phyloP scores from a whole-genome alignment of 2,888 invertebrate species.

The Hylaea fasciaria region DNA sequence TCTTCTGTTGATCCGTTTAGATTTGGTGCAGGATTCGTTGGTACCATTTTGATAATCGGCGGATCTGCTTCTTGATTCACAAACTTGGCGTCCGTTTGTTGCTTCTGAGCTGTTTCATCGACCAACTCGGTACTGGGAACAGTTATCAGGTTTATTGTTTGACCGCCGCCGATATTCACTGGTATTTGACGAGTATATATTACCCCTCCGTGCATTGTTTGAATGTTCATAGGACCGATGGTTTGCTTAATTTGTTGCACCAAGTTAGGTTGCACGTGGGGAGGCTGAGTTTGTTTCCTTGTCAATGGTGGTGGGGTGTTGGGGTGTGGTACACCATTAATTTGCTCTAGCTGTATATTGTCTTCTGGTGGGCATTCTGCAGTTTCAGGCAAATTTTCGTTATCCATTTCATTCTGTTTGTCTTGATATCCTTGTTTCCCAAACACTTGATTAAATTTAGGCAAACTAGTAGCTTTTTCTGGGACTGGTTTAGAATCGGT shows the following conservation, averaged over 20 bases:
- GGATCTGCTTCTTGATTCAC: slow-evolving; percentile 70
- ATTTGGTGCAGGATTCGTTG: slow-evolving; percentile 54
- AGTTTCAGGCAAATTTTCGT: slow-evolving; percentile 49
- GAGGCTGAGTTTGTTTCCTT: slow-evolving; percentile 64
- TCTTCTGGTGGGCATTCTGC: slow-evolving; percentile 64
- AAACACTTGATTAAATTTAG: slow-evolving; percentile 92
- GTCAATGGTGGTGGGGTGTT: slow-evolving; percentile 72
- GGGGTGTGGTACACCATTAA: slow-evolving; percentile 67
- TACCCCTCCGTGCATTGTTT: slow-evolving; percentile 87
- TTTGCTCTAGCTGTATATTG: slow-evolving; percentile 71
- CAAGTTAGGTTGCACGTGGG: slow-evolving; percentile 68
- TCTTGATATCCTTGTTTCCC: slow-evolving; percentile 88
- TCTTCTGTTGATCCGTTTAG: slow-evolving; percentile 61
- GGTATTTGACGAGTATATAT: slow-evolving; percentile 90
- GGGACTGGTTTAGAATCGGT: slow-evolving; percentile 63
- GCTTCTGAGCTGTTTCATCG: slow-evolving; percentile 74
- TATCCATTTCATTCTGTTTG: slow-evolving; percentile 62
- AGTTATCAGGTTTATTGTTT: slow-evolving; percentile 86
- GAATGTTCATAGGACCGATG: slow-evolving; percentile 83
- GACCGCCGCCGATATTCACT: slow-evolving; percentile 83
- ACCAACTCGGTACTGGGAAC: slow-evolving; percentile 78
- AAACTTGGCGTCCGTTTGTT: slow-evolving; percentile 59
- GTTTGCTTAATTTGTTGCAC: slow-evolving; percentile 81
- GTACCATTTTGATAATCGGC: slow-evolving; percentile 79
- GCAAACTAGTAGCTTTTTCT: slow-evolving; percentile 84